A percentile compares a stretch with the other conserved stretches of the same genome.
phyloP scores from a whole-genome alignment of 92 coral and sea anemone genomes.

The Metridium senile region DNA sequence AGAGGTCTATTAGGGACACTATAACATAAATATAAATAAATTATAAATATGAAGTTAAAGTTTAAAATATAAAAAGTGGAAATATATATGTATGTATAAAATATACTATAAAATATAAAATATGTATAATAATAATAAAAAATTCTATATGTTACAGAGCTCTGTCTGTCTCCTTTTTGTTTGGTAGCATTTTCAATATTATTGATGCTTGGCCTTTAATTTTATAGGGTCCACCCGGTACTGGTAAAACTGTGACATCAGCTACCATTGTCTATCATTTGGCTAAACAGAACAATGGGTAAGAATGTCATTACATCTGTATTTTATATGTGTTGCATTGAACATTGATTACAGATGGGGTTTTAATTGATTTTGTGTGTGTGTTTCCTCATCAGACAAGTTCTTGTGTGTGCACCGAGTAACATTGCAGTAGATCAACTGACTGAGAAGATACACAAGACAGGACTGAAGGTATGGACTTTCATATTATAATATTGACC shows the following conservation, averaged over 20 bases:
- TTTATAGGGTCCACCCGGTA: conserved; percentile 95
- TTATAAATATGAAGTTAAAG: too few relatives aligned
- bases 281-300: conserved; percentile 98
- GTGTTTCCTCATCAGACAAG: too few relatives aligned
- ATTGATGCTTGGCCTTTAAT: neutral
- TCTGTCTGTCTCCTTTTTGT: neutral
- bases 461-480: conserved; percentile 84
- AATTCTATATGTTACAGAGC: too few relatives aligned
- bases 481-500: neutral
- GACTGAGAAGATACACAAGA: conserved; percentile 99
- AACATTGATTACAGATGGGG: too few relatives aligned
- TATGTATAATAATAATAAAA: too few relatives aligned
- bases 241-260: conserved; percentile 98
- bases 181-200: neutral
- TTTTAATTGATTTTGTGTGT: too few relatives aligned
- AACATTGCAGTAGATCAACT: conserved; percentile 99
- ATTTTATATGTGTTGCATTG: neutral
- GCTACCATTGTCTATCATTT: conserved; percentile 94
- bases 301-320: conserved; percentile 7
- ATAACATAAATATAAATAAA: too few relatives aligned
- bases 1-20: too few relatives aligned
- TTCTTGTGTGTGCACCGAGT: conserved; percentile 98
- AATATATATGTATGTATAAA: too few relatives aligned
- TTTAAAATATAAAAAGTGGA: too few relatives aligned
- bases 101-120: too few relatives aligned